phyloP scores from a whole-genome alignment of 2,888 invertebrate genomes.

The Tipula helvola region DNA sequence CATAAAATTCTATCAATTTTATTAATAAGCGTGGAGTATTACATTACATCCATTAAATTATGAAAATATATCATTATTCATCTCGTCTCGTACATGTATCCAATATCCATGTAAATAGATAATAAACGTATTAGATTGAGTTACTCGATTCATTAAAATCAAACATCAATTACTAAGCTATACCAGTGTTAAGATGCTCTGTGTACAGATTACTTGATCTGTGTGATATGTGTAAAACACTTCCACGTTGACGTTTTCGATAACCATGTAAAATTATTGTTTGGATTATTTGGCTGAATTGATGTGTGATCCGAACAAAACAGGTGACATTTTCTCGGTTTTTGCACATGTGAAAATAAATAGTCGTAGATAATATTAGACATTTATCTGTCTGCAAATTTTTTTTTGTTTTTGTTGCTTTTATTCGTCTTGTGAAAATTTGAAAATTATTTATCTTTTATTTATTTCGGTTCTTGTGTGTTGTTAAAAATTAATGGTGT shows the following conservation, averaged over 20 bases:
- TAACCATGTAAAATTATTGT: background rate
- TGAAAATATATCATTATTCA: background rate
- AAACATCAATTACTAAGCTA: background rate
- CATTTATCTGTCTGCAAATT: background rate
- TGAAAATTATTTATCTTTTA: background rate
- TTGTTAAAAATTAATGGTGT: background rate
- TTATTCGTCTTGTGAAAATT: background rate
- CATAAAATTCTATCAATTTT: background rate
- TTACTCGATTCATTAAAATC: background rate
- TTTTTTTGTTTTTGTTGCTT: background rate
- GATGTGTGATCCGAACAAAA: background rate
- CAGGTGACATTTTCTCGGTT: background rate
- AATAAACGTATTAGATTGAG: background rate
- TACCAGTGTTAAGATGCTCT: background rate
- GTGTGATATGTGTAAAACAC: too few species aligned
- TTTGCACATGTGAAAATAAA: background rate
- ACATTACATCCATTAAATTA: background rate
- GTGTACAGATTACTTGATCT: background rate
- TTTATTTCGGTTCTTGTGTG: background rate
- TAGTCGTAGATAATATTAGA: background rate
- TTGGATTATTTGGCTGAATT: background rate
- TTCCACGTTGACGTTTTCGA: background rate
- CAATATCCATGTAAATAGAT: background rate
- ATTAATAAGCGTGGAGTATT: constrained; percentile 4
- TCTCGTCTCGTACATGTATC: background rate